These are phyloP conservation scores for Lepidonotus clava DNA, from an alignment of 2,888 invertebrate genomes.

Conservation along the genomic window DNA sequence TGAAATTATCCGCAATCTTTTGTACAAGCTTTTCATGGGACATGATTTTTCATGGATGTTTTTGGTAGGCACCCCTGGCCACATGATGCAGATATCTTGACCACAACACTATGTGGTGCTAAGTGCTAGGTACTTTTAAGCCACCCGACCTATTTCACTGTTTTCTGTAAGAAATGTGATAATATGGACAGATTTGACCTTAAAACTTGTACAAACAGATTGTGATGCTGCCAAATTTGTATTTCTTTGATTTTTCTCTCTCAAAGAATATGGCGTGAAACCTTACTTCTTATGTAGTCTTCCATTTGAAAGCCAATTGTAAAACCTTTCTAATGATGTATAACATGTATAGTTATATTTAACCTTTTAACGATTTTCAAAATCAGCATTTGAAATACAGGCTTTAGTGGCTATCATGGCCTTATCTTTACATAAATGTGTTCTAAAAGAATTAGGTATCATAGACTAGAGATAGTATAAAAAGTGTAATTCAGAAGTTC, in stretches of 20 bases:
- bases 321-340: neutral
- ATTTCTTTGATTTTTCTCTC: too few species aligned
- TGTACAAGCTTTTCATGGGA: neutral
- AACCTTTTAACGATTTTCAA: neutral
- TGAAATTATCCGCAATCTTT: neutral
- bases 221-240: too few species aligned
- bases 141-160: too few species aligned
- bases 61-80: too few species aligned
- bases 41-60: neutral
- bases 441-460: neutral
- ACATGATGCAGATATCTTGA: neutral
- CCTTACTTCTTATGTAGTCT: neutral
- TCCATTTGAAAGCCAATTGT: neutral
- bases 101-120: neutral
- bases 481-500: too few species aligned
- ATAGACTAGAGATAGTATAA: neutral
- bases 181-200: too few species aligned
- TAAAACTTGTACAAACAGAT: too few species aligned
- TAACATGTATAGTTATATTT: neutral
- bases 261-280: too few species aligned
- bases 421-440: too few species aligned
- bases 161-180: too few species aligned
- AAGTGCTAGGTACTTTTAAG: neutral
- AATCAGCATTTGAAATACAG: too few species aligned
- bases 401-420: too few species aligned